Conservation (phyloP, 2,113 vertebrate species). For the Dromiciops gliroides region DNA sequence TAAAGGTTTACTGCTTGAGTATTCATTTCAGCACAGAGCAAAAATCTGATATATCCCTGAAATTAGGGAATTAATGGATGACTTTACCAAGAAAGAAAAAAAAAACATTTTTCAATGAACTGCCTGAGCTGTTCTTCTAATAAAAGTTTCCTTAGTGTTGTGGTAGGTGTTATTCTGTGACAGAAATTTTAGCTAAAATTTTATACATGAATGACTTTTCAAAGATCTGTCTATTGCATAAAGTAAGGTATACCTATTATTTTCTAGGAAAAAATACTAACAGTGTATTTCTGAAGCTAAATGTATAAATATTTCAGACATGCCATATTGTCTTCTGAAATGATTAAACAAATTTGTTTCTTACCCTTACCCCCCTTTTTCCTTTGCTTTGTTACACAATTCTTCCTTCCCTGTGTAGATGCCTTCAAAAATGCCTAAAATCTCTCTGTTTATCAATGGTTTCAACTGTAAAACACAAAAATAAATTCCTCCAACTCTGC, state of each 20-base stretch:
- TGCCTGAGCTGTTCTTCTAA: conserved; percentile 2
- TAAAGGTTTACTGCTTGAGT: background rate
- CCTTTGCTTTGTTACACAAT: background rate
- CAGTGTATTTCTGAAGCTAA: conserved; percentile 36
- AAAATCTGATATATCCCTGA: background rate
- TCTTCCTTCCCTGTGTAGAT: background rate
- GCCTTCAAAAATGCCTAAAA: conserved; percentile 14
- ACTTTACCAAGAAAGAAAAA: background rate
- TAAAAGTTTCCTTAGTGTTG: background rate
- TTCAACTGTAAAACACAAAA: conserved; percentile 17
- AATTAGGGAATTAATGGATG: background rate
- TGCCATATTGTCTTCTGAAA: background rate
- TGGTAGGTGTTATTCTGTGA: conserved; percentile 2
- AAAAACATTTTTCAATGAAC: background rate
- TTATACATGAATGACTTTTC: background rate
- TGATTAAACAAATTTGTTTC: background rate
- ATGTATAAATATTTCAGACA: background rate
- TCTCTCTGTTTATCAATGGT: conserved; percentile 7
- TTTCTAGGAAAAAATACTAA: background rate
- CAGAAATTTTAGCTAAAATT: background rate
- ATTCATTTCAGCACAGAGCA: background rate
- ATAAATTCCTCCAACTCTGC: background rate
- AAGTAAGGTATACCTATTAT: background rate
- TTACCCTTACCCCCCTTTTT: background rate
- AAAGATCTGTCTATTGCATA: background rate